phyloP scores from a whole-genome alignment of 2,888 invertebrate species.

The Thereva nobilitata region DNA sequence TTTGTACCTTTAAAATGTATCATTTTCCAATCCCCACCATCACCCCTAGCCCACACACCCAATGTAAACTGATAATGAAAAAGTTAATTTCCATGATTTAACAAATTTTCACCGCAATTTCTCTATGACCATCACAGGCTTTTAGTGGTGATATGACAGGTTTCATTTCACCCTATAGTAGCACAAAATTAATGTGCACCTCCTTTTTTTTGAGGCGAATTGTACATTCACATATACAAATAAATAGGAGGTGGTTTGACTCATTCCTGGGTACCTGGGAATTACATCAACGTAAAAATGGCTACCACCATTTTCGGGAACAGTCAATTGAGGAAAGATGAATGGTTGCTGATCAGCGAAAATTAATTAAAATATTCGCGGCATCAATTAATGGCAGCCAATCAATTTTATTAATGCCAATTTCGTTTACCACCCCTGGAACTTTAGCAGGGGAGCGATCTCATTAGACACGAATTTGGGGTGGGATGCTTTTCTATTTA shows the following conservation, averaged over 20 bases:
- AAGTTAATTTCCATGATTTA: slow-evolving; percentile 34
- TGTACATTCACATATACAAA: slow-evolving; percentile 18
- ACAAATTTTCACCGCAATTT: slow-evolving; percentile 29
- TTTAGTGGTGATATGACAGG: slow-evolving; percentile 18
- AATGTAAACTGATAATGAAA: slow-evolving; percentile 1
- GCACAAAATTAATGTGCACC: slow-evolving; percentile 16
- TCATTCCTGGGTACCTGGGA: background rate
- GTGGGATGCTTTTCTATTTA: too few relatives aligned
- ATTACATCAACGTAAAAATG: background rate
- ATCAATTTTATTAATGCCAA: slow-evolving; percentile 54
- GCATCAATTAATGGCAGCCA: slow-evolving; percentile 57
- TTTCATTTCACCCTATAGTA: background rate
- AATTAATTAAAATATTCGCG: slow-evolving; percentile 56
- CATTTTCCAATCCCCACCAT: slow-evolving; percentile 2
- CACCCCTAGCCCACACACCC: background rate
- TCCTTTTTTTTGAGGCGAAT: background rate
- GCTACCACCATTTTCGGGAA: slow-evolving; percentile 5
- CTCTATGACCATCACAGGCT: slow-evolving; percentile 6
- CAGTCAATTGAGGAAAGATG: slow-evolving; percentile 20
- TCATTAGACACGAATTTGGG: too few relatives aligned
- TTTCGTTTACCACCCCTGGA: background rate
- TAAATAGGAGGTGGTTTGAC: background rate
- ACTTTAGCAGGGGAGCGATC: too few relatives aligned
- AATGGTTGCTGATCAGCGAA: slow-evolving; percentile 46
- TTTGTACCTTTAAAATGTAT: too few relatives aligned